These are phyloP conservation scores for Hydrolagus colliei DNA, from an alignment of 2,797 vertebrate species.

Conservation along the genomic window DNA sequence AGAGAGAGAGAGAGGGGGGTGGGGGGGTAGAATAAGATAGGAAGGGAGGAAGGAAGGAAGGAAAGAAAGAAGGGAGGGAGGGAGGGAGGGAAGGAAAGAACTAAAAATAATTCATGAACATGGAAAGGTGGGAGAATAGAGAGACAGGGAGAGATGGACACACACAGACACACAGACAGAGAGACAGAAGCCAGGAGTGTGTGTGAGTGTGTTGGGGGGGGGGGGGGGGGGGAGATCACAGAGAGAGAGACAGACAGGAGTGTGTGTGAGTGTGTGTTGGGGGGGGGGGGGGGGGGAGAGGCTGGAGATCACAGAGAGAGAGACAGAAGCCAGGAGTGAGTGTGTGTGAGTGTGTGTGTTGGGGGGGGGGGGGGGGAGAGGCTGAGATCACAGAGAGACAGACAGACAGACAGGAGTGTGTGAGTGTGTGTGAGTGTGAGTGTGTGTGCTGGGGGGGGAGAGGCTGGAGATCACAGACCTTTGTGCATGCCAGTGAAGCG, in stretches of 20 bases:
- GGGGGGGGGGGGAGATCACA: conserved; percentile 40
- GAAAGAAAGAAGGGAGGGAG: no score
- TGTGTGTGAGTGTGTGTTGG: no score
- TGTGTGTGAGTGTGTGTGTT: no score
- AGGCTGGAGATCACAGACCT: conserved; percentile 62
- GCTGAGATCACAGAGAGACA: not conserved
- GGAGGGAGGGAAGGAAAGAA: no score
- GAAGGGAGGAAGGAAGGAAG: no score
- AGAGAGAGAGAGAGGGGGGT: no score
- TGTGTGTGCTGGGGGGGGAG: conserved; percentile 37
- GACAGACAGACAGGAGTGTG: not conserved
- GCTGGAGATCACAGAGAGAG: conserved; percentile 48
- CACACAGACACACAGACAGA: not conserved
- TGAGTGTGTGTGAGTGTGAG: conserved; percentile 37
- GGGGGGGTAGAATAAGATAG: no score
- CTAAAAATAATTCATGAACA: no score
- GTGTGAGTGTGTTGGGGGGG: no score
- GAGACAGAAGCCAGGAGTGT: not conserved
- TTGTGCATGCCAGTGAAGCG: conserved; percentile 98
- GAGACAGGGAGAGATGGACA: no score
- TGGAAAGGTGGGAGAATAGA: not conserved
- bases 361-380: no score
- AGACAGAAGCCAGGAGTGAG: not conserved
- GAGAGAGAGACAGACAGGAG: conserved; percentile 42
- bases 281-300: conserved; percentile 32